Percentiles rank a stretch among this genome's conserved stretches.
Conservation (phyloP, 1,140 invertebrate genomes). For the Drosophila bipectinata region DNA sequence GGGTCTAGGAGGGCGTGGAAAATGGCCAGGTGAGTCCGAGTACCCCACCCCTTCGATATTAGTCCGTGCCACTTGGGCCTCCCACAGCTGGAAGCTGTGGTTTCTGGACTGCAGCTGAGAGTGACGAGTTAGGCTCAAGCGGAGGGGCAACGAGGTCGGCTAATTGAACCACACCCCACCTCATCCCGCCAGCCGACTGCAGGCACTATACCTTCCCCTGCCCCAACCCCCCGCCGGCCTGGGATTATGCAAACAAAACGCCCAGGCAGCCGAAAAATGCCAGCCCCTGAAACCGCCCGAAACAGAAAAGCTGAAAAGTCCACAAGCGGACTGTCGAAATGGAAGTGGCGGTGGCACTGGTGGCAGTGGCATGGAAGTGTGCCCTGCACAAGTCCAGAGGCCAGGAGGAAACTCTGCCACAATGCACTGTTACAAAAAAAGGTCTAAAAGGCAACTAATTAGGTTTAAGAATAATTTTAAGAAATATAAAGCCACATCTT, state of each 20-base stretch:
- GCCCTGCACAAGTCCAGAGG: constrained; percentile 40
- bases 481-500: not conserved
- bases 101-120: constrained; percentile 15
- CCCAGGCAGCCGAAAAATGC: constrained; percentile 48
- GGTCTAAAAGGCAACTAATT: not conserved
- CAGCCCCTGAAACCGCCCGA: constrained; percentile 31
- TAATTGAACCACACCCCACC: constrained; percentile 65
- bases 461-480: too few relatives aligned
- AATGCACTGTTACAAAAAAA: constrained; percentile 30
- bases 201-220: constrained; percentile 2
- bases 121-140: too few relatives aligned
- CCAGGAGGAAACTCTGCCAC: not conserved
- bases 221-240: too few relatives aligned
- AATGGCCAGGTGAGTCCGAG: not conserved
- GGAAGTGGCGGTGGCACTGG: not conserved
- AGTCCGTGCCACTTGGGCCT: constrained; percentile 24
- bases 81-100: constrained; percentile 39
- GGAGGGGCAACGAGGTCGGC: constrained; percentile 24
- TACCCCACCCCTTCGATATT: constrained; percentile 10
- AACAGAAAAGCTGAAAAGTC: constrained; percentile 30
- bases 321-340: constrained; percentile 20
- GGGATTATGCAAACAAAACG: constrained; percentile 46
- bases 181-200: not conserved
- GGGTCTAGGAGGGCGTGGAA: not conserved
- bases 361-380: constrained; percentile 27